These are phyloP conservation scores for Drosophila quinaria DNA, from an alignment of 2,888 invertebrate genomes.

Conservation along the genomic window DNA sequence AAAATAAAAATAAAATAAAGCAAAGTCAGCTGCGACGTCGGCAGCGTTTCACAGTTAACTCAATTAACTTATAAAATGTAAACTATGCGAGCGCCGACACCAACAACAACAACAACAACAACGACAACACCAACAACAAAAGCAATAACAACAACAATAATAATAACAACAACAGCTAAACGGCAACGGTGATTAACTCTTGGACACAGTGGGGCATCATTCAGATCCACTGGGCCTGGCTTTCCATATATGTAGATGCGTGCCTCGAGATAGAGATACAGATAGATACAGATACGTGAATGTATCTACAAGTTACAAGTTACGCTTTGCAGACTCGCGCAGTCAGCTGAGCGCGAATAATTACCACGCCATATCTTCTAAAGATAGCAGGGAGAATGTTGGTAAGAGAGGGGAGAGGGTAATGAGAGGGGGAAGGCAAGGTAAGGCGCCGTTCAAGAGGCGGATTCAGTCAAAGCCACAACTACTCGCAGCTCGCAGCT, in stretches of 20 bases:
- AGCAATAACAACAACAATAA: slow-evolving; percentile 44
- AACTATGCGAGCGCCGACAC: slow-evolving; percentile 69
- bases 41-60: slow-evolving; percentile 82
- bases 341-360: slow-evolving; percentile 84
- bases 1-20: background rate
- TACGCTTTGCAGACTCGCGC: slow-evolving; percentile 78
- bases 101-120: slow-evolving; percentile 44
- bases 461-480: slow-evolving; percentile 60
- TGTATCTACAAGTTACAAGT: slow-evolving; percentile 80
- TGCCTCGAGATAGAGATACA: slow-evolving; percentile 64
- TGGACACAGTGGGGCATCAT: slow-evolving; percentile 57
- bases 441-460: slow-evolving; percentile 61
- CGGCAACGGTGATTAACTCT: slow-evolving; percentile 81
- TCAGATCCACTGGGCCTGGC: slow-evolving; percentile 28
- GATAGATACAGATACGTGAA: slow-evolving; percentile 41
- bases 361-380: slow-evolving; percentile 70
- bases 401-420: background rate
- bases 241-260: slow-evolving; percentile 72
- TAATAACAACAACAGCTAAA: slow-evolving; percentile 54
- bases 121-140: slow-evolving; percentile 33
- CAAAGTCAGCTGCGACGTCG: slow-evolving; percentile 20
- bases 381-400: background rate
- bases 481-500: slow-evolving; percentile 13
- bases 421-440: background rate
- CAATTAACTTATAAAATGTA: slow-evolving; percentile 82